phyloP scores from a whole-genome alignment of 2,113 vertebrate species.

The Eulemur macaco region DNA sequence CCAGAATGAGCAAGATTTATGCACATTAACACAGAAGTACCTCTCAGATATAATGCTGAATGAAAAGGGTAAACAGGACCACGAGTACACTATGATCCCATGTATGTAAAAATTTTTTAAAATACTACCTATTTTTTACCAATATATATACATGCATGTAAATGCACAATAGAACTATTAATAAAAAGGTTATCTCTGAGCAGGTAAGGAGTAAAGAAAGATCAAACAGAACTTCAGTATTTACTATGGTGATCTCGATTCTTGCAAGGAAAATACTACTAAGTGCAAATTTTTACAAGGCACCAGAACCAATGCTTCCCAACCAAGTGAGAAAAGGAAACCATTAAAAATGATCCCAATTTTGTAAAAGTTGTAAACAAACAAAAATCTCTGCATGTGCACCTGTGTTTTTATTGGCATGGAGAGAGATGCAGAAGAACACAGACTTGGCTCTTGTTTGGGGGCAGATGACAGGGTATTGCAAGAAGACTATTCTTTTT shows the following conservation, averaged over 20 bases:
- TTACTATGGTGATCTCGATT: background rate
- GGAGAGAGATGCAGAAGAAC: background rate
- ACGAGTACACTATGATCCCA: background rate
- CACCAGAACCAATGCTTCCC: background rate
- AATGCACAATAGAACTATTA: background rate
- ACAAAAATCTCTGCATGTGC: background rate
- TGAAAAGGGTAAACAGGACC: background rate
- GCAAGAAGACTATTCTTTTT: background rate
- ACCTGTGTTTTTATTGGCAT: background rate
- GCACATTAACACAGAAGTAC: background rate
- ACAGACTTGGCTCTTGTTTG: background rate
- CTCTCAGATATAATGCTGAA: background rate
- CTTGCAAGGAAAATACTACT: background rate
- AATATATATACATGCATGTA: background rate
- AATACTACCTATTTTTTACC: background rate
- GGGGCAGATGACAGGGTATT: rapidly evolving
- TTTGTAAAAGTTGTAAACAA: background rate
- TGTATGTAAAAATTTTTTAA: background rate
- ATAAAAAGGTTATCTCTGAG: background rate
- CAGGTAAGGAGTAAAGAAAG: background rate
- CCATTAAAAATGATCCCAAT: background rate
- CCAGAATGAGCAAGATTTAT: background rate
- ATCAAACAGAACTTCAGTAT: background rate
- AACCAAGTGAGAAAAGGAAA: background rate
- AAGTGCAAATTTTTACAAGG: background rate